Conservation (phyloP, 2,797 vertebrate genomes). For the Astyanax mexicanus region DNA sequence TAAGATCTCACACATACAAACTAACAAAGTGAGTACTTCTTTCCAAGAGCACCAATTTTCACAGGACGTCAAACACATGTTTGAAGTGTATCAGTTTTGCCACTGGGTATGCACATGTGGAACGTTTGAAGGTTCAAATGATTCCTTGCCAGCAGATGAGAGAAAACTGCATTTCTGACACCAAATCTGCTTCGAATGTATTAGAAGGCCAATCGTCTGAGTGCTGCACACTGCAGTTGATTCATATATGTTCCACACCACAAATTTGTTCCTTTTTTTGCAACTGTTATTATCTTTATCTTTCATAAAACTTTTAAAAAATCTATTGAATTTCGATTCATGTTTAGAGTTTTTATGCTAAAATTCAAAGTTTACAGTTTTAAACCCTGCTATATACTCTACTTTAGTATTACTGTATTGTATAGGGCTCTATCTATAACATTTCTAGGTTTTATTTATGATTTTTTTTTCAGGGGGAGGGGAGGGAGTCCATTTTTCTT, state of each 20-base stretch:
- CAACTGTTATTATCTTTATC: too few species aligned
- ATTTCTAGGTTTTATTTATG: too few species aligned
- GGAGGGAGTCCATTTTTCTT: too few species aligned
- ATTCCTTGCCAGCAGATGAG: slow-evolving; percentile 62
- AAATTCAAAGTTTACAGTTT: too few species aligned
- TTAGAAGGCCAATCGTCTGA: slow-evolving; percentile 1
- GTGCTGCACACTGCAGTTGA: background rate
- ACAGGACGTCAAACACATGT: slow-evolving; percentile 66
- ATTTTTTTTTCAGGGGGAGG: too few species aligned
- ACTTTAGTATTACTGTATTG: too few species aligned
- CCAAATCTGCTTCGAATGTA: slow-evolving; percentile 39
- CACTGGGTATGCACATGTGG: slow-evolving; percentile 66
- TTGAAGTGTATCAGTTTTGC: slow-evolving; percentile 67
- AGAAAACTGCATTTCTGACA: slow-evolving; percentile 48
- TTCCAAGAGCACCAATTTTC: slow-evolving; percentile 57
- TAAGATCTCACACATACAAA: background rate
- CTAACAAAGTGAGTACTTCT: slow-evolving; percentile 17
- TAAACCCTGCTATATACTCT: too few species aligned
- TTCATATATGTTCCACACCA: too few species aligned
- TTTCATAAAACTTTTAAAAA: too few species aligned
- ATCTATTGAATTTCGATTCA: too few species aligned
- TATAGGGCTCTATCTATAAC: too few species aligned
- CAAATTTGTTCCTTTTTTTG: background rate
- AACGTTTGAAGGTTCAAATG: slow-evolving; percentile 68
- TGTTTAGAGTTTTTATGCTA: too few species aligned